phyloP scores from a whole-genome alignment of 2,888 invertebrate genomes.

The Eupithecia subfuscata region DNA sequence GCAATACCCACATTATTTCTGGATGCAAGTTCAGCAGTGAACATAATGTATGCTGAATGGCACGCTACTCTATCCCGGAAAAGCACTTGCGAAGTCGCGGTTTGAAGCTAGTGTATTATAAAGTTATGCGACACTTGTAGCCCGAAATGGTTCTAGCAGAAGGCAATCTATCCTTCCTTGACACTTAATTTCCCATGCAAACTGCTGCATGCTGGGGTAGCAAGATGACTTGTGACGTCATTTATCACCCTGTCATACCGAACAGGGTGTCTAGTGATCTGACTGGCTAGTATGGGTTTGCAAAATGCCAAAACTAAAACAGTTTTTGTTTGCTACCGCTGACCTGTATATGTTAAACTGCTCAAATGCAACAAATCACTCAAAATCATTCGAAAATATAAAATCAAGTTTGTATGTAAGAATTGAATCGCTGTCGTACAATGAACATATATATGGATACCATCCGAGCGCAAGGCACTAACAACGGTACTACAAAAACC shows the following conservation, averaged over 20 bases:
- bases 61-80: not conserved
- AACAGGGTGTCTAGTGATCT: not conserved
- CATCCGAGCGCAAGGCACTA: too few relatives aligned
- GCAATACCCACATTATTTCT: too few relatives aligned
- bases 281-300: not conserved
- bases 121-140: not conserved
- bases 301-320: not conserved
- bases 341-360: too few relatives aligned
- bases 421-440: too few relatives aligned
- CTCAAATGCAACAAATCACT: too few relatives aligned
- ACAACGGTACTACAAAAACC: too few relatives aligned
- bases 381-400: too few relatives aligned
- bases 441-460: too few relatives aligned
- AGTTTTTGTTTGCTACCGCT: too few relatives aligned
- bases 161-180: conserved; percentile 15
- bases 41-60: too few relatives aligned
- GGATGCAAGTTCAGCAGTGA: too few relatives aligned
- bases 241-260: conserved; percentile 21
- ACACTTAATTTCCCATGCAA: conserved; percentile 24
- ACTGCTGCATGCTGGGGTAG: conserved; percentile 18
- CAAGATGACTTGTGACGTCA: conserved; percentile 10
- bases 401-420: too few relatives aligned
- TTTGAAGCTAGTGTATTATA: not conserved
- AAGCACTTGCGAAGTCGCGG: not conserved
- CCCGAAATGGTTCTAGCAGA: not conserved